Evolutionary conservation across 2,113 vertebrate species (phyloP).

Genomic region (Stigmatopora argus): DNA sequence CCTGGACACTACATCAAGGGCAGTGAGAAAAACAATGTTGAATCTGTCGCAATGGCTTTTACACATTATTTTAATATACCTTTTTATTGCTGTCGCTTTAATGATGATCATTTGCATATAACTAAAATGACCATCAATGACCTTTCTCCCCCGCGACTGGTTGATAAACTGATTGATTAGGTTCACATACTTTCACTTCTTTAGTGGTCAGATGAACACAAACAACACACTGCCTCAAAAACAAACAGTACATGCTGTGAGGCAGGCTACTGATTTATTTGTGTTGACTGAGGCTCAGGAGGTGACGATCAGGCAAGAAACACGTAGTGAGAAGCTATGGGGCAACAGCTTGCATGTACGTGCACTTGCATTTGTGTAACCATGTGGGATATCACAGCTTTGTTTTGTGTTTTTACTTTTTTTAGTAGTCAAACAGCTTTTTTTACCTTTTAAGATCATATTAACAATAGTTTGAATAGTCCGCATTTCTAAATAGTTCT

Average conservation of each 20-base stretch:
- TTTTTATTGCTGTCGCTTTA: not conserved
- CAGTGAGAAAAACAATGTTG: too few species aligned
- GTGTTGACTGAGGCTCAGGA: constrained; percentile 66
- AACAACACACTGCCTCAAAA: constrained; percentile 9
- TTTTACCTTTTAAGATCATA: constrained; percentile 6
- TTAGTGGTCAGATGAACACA: constrained; percentile 11
- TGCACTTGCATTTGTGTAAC: constrained; percentile 8
- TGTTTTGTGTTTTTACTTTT: constrained; percentile 5
- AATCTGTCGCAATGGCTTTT: not conserved
- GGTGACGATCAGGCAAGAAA: constrained; percentile 51
- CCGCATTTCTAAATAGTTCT: constrained; percentile 4
- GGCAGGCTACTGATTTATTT: constrained; percentile 56
- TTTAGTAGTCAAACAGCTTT: not conserved
- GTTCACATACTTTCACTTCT: not conserved
- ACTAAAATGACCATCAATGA: not conserved
- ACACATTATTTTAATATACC: not conserved
- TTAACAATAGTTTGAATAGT: constrained; percentile 5
- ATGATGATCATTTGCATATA: not conserved
- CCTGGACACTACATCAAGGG: not conserved
- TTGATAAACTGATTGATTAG: not conserved
- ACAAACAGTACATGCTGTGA: constrained; percentile 31
- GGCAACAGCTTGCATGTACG: not conserved
- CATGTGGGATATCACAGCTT: constrained; percentile 3
- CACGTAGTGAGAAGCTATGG: constrained; percentile 11
- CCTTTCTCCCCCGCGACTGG: not conserved